These are phyloP conservation scores for Dromiciops gliroides DNA, from an alignment of 2,113 vertebrate species.

Conservation along the genomic window DNA sequence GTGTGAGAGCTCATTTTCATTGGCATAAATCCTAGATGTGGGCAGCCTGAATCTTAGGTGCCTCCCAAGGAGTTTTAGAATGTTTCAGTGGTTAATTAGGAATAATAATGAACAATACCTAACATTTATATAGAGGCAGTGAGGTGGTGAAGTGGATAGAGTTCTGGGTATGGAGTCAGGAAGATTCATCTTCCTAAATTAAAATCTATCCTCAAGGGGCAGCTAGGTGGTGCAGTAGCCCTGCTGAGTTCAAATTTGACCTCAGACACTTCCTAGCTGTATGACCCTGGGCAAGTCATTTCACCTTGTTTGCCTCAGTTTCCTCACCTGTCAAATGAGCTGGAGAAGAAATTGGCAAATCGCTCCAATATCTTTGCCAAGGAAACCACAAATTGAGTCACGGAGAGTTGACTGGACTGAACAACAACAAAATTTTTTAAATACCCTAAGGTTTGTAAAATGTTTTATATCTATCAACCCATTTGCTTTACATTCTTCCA, in stretches of 20 bases:
- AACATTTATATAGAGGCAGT: not conserved
- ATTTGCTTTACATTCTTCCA: not conserved
- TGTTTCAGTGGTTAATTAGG: not conserved
- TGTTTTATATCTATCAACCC: not conserved
- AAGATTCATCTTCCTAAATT: no score
- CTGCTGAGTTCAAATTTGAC: not conserved
- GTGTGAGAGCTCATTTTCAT: not conserved
- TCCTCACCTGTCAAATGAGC: not conserved
- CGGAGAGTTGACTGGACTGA: not conserved
- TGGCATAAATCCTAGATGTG: not conserved
- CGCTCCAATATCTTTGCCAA: not conserved
- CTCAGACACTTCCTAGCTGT: not conserved
- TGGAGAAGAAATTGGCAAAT: not conserved
- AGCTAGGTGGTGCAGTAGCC: no score
- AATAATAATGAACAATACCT: not conserved
- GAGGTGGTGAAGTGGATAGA: no score
- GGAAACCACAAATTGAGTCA: not conserved
- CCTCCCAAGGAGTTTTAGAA: not conserved
- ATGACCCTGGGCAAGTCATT: not conserved
- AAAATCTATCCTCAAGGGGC: no score
- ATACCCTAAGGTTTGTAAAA: not conserved
- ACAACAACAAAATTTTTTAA: not conserved
- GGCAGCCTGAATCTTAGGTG: not conserved
- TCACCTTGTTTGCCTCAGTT: not conserved
- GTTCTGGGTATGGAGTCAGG: not conserved